phyloP scores from a whole-genome alignment of 2,888 invertebrate genomes.

The Aleiodes leptofemur region DNA sequence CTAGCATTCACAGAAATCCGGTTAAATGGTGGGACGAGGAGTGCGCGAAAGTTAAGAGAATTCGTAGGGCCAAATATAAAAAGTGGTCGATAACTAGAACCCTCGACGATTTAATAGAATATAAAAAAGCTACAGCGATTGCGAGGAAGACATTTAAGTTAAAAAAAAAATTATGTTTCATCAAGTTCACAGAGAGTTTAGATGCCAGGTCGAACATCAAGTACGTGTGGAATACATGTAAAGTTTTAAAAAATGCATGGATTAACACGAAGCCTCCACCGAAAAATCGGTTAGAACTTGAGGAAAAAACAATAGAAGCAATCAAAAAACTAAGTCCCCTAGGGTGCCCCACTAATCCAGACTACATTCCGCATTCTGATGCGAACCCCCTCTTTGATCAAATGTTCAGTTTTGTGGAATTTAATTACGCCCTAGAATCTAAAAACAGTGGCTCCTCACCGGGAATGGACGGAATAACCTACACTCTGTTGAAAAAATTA shows the following conservation, averaged over 20 bases:
- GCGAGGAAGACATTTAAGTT: background rate
- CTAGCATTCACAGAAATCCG: constrained; percentile 42
- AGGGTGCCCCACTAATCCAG: background rate
- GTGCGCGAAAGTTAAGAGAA: constrained; percentile 46
- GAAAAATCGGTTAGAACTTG: no score
- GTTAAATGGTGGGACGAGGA: constrained; percentile 52
- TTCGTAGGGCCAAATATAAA: constrained; percentile 45
- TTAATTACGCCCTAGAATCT: no score
- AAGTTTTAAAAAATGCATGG: background rate
- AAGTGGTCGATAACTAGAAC: constrained; percentile 47
- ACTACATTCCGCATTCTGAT: no score
- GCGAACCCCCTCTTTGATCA: no score
- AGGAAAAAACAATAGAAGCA: no score
- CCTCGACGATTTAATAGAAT: constrained; percentile 35
- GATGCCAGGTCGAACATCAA: constrained; percentile 4
- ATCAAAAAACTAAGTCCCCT: no score
- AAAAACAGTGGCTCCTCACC: no score
- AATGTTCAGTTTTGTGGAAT: no score
- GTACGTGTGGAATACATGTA: no score
- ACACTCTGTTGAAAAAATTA: background rate
- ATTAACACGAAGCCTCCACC: no score
- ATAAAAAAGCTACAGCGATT: constrained; percentile 32
- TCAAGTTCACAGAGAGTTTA: constrained; percentile 11
- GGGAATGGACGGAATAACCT: background rate
- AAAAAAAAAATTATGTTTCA: constrained; percentile 3